Base-by-base conservation (phyloP, 2,113 vertebrate genomes). In the Oenanthe melanoleuca region DNA sequence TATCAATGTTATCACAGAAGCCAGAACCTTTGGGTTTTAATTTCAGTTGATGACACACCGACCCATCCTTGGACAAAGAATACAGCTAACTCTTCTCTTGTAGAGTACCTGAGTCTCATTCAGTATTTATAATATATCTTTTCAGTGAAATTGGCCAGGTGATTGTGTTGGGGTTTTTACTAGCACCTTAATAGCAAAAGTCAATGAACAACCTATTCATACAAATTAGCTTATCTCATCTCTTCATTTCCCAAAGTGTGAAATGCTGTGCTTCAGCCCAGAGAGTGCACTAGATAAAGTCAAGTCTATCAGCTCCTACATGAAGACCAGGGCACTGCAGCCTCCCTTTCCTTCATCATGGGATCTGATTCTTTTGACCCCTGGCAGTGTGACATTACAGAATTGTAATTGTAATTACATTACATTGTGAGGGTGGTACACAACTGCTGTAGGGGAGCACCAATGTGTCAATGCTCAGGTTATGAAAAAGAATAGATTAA, bases 221-320 rank as follows among this genome's bases (percentile, higher is more conserved):
- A 57, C 19, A 84, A 73, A 66, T 53, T 9, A 73, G 17, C 24
- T 80, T 22, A 53, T 49, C 24, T 55, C 57, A 60, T 40, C 7
- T 71, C 64, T 44, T 31, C 21, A 8, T 20, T 86, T 53, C 52
- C 50, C 34, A 28, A 28, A 84, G 7, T 21, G 9, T 73, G 47
- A 84, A 52, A 37, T 45, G 29, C 29, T 1, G 0, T 28, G 22
- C 69, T 73, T n/a, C 40, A 40, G 20, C n/a, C 45, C 1, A 0
- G 37, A n/a, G 31, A 37, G 19, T 2, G 8, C n/a, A 15, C 31
- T 24, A 33, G 29, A 4, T 14, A 24, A 0, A 56, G 9, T 2
- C 2, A 4, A 40, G 8, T 17, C 67, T 61, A 3, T 34, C 40
- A 65, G 11, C 14, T 60, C 50, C 31, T 53, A 3, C 0, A 1